Base-by-base conservation (phyloP, 1,140 invertebrate species). In the Neomicropteryx cornuta region DNA sequence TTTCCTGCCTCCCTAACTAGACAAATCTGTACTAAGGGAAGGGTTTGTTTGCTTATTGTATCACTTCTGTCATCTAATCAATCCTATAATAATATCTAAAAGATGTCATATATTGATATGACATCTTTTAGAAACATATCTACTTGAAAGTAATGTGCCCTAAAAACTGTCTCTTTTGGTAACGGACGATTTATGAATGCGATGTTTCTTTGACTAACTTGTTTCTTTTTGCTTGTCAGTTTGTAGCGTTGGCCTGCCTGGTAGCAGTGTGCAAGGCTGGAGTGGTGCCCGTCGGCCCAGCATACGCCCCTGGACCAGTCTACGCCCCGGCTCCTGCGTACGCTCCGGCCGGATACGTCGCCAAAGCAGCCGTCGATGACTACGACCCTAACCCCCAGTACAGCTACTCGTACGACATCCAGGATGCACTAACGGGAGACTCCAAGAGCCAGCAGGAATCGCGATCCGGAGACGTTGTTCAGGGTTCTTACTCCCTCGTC, bases 351-450 rank as follows among this genome's bases (percentile, higher is more conserved):
- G 61, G 66, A 3, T 48, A 58, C 29, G 55, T 60, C 3, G 49
- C 46, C 4, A 62, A 62, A 18, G 59, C 67, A 24, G 58, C 63
- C 0, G 55, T 59, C 3, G 69, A 70, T 36, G 67, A 71, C 19
- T 72, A 72, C 51, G 68, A 73, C 22, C 72, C 73, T 5, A 76
- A 77, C 47, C 76, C 76, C 18, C 76, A 77, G 42, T 80, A 80
- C 58, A 73, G 72, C 36, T 81, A 76, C 48, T 68, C 71, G 27
- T 80, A 80, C 45, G 75, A 77, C 41, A 75, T 81, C 14, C 76
- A 79, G 51, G 77, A 80, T 53, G 76, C 64, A 30, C 50, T 67
- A 34, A 68, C 63, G 32, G 65, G 72, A 46, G 67, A 71, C 41
- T 65, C 62, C 19, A 70, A 71, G 54, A 62, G 52, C 42, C 64